phyloP scores from a whole-genome alignment of 1,140 invertebrate genomes.

The Ceratina japonica region DNA sequence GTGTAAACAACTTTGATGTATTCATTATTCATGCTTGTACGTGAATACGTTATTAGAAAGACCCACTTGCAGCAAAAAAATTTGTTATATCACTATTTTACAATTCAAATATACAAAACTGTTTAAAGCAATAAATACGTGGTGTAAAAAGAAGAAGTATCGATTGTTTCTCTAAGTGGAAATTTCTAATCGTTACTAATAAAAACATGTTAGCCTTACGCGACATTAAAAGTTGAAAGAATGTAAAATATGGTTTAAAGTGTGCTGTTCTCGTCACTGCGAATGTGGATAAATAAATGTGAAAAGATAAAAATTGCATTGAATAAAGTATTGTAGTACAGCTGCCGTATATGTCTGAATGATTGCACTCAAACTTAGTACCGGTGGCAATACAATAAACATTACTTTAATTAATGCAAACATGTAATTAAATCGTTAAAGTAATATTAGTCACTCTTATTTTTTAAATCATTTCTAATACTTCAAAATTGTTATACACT shows the following conservation, averaged over 20 bases:
- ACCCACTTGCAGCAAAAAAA: conserved; percentile 22
- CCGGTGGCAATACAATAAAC: conserved; percentile 24
- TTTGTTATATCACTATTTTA: neutral
- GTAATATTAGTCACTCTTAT: conserved; percentile 13
- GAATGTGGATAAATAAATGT: conserved; percentile 29
- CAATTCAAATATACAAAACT: neutral
- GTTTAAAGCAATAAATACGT: neutral
- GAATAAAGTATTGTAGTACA: conserved; percentile 2
- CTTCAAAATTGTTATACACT: conserved; percentile 63
- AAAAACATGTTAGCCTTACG: conserved; percentile 40
- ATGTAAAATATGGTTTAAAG: conserved; percentile 40
- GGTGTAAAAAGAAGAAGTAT: too few relatives aligned
- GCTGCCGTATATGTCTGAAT: conserved; percentile 20
- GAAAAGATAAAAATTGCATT: conserved; percentile 1
- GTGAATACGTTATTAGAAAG: conserved; percentile 1
- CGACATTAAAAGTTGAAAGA: conserved; percentile 36
- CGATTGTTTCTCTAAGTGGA: too few relatives aligned
- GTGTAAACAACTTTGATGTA: conserved; percentile 56
- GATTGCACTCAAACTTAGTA: conserved; percentile 28
- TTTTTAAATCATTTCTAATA: conserved; percentile 46
- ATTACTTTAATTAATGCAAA: conserved; percentile 10
- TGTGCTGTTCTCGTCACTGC: conserved; percentile 31
- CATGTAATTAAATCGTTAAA: conserved; percentile 11
- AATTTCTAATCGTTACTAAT: conserved; percentile 31
- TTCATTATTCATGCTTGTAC: conserved; percentile 14